These are phyloP conservation scores for Eupristina koningsbergeri DNA, from an alignment of 1,140 invertebrate species.

Conservation along the genomic window DNA sequence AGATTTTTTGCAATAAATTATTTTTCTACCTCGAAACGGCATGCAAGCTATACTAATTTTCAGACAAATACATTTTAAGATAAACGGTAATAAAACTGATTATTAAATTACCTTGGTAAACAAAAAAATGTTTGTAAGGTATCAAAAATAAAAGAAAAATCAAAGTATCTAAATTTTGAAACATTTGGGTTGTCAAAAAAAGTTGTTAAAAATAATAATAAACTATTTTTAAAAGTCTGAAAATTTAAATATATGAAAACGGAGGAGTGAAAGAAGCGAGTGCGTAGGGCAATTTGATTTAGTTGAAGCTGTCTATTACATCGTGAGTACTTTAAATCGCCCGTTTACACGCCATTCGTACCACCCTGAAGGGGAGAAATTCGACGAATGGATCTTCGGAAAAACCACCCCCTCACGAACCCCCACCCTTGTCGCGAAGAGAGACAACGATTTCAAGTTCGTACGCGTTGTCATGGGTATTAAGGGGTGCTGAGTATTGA, in stretches of 20 bases:
- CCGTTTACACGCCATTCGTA: constrained; percentile 24
- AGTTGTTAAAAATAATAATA: too few relatives aligned
- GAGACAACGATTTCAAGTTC: not conserved
- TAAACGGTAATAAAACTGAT: too few relatives aligned
- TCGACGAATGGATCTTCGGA: constrained; percentile 52
- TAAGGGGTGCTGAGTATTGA: not conserved
- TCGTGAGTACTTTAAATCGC: constrained; percentile 53
- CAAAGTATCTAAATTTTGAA: too few relatives aligned
- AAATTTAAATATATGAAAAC: not conserved
- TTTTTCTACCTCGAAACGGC: too few relatives aligned
- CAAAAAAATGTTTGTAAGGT: too few relatives aligned
- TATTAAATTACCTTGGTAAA: too few relatives aligned
- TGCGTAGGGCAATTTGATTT: not conserved
- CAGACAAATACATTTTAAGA: too few relatives aligned
- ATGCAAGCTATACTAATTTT: too few relatives aligned
- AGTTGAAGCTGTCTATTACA: constrained; percentile 51
- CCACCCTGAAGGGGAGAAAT: constrained; percentile 9
- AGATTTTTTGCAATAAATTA: too few relatives aligned
- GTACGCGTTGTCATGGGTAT: not conserved
- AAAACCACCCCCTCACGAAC: not conserved
- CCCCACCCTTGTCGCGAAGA: not conserved
- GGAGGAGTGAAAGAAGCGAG: not conserved
- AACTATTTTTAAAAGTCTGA: too few relatives aligned
- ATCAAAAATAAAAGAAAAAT: too few relatives aligned
- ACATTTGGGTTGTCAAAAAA: too few relatives aligned